Conservation (phyloP, 2,113 vertebrate species). For the Gallinago undulata region DNA sequence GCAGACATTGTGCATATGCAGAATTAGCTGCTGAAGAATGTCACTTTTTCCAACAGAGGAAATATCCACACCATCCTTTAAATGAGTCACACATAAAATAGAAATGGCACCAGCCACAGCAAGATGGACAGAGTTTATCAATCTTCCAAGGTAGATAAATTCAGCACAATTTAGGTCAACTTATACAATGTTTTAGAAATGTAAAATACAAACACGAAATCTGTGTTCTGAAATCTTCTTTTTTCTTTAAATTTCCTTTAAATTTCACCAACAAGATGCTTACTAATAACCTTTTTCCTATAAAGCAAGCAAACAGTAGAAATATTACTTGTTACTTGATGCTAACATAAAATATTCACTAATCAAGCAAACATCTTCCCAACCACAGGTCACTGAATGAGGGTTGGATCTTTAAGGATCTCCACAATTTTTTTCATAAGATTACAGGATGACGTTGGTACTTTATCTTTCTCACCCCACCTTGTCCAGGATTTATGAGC, state of each 20-base stretch:
- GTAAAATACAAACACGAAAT: neutral
- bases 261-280: neutral
- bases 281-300: neutral
- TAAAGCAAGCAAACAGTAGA: neutral
- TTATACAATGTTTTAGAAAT: neutral
- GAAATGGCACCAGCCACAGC: neutral
- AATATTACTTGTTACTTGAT: neutral
- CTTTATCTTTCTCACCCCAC: neutral
- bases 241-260: neutral
- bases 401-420: neutral
- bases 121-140: neutral
- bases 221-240: neutral
- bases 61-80: neutral
- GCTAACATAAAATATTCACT: neutral
- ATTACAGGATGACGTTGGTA: neutral
- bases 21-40: neutral
- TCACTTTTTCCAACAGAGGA: neutral
- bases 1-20: neutral
- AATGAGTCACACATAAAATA: neutral
- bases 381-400: neutral
- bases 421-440: neutral
- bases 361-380: neutral
- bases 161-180: neutral
- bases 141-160: neutral
- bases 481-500: neutral